Evolutionary conservation across 2,797 vertebrate species (phyloP), one percentile per base, ranked within the genome.

Genomic region (Podargus strigoides): DNA sequence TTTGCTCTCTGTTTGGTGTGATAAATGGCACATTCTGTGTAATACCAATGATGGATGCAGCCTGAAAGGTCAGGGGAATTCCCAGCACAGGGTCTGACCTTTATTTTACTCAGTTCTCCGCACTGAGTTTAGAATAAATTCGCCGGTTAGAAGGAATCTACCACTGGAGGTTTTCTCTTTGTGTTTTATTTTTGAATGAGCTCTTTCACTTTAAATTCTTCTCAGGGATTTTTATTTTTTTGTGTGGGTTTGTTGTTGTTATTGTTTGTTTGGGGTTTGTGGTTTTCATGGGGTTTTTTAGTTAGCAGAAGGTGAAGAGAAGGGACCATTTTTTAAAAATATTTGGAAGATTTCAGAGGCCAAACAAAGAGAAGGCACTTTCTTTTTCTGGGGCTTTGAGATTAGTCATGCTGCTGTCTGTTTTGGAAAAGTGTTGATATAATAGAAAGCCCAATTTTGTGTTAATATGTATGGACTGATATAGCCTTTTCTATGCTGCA

Each of bases 61-160:
- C 98, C 98, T 96, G 98, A 98, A 99, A 99, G 99, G 98, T 98
- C 98, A 99, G 49, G 98, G 97, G 97, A 98, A 98, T 98, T 99
- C 99, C 98, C 98, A 99, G 98, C 98, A 98, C 97, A 98, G 98
- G 96, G 94, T 72, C 98, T 99, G 98, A 99, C 98, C 98, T 99
- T 99, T 98, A 98, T 98, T 98, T 98, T 98, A 97, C 97, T 98
- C 97, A 98, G 98, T 98, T 97, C 98, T 97, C 97, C 26, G 10
- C 97, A 74, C 63, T 73, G 94, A 95, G 76, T 97, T 96, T 95
- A 90, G 95, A 97, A 97, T 97, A 97, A 96, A 97, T 97, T 96
- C 91, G 87, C 75, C 5, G 0, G 86, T 89, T 97, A 92, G 88
- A 90, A 94, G 84, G 87, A 92, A 80, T 85, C 72, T 81, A 96